A percentile compares a stretch with the other conserved stretches of the same genome.
Conservation (phyloP, 2,113 vertebrate genomes). For the Protomyctophum bolini region DNA sequence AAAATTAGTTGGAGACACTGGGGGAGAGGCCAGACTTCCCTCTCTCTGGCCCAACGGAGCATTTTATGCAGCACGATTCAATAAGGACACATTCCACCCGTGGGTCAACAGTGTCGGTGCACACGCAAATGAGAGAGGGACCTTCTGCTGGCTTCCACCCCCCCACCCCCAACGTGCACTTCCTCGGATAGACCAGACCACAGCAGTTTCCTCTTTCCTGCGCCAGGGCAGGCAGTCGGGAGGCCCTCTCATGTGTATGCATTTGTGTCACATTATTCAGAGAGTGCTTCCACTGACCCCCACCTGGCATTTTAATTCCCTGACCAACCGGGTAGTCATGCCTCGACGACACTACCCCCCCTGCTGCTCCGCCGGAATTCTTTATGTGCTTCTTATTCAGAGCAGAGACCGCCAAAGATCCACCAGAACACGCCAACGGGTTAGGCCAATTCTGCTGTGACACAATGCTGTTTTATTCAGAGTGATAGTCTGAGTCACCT, state of each 20-base stretch:
- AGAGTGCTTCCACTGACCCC: constrained; percentile 84
- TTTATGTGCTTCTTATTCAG: constrained; percentile 75
- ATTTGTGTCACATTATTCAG: constrained; percentile 85
- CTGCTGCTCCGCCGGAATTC: constrained; percentile 80
- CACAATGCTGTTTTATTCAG: constrained; percentile 38
- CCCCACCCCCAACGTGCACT: constrained; percentile 65
- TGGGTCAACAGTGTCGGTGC: constrained; percentile 73
- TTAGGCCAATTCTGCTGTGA: constrained; percentile 58
- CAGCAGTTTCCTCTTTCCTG: constrained; percentile 48
- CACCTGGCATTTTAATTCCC: constrained; percentile 87
- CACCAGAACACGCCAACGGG: constrained; percentile 66
- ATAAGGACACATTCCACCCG: constrained; percentile 75
- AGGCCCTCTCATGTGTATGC: constrained; percentile 80
- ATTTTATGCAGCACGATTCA: constrained; percentile 76
- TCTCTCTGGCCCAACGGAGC: constrained; percentile 78
- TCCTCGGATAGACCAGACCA: constrained; percentile 62
- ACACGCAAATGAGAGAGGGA: constrained; percentile 78
- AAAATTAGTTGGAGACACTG: constrained; percentile 57
- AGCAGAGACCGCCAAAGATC: constrained; percentile 28
- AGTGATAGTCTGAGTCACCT: not conserved
- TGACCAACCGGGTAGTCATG: constrained; percentile 82
- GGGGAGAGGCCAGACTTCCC: constrained; percentile 56
- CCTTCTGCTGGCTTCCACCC: constrained; percentile 77
- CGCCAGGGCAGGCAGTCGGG: constrained; percentile 65
- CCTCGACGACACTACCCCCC: constrained; percentile 77